Evolutionary conservation across 2,797 vertebrate species (phyloP), one percentile per base, ranked within the genome.

Genomic region (Myoxocephalus aenaeus): DNA sequence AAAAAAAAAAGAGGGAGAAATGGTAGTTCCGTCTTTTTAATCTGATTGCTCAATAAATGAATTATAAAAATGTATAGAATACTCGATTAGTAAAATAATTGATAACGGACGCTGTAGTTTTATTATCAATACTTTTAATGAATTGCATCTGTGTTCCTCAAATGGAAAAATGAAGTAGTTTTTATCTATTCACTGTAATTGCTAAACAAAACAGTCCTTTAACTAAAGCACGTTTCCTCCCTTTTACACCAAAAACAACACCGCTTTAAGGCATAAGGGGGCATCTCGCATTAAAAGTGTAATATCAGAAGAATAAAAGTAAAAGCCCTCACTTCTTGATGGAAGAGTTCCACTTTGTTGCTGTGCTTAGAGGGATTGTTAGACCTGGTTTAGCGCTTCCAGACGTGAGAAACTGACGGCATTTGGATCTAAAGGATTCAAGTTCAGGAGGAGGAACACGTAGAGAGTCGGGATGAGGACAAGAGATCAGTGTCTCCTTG

Each of bases 401-500:
- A n/a, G 27, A 48, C n/a, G 20, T 8, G 1, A 0, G 48, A 66
- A 22, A 3, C 5, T 29, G 36, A 46, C 10, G 9, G 2, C 9
- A 3, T 44, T 38, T 65, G 14, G 1, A 42, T 48, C 0, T 13
- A 27, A 34, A 8, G 1, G 20, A 40, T 5, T 40, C 20, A 18
- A 58, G 61, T 5, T 57, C 18, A 36, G 36, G 38, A 67, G 5
- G 70, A 74, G 20, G 46, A 36, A 50, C 3, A 7, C 7, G 50
- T 32, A 42, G 29, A 42, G 29, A 73, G 77, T 68, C 44, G 4
- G 63, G 20, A 18, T 44, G 46, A 73, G 78, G 78, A 79, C 62
- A 62, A 61, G 56, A 70, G 81, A 77, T 79, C 29, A 75, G 79
- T 59, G 70, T 83, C 64, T 73, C 6, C 70, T 91, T 70, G 51